Evolutionary conservation across 2,113 vertebrate genomes (phyloP), one percentile per base, ranked within the genome.

Genomic region (Ariopsis seemanni): DNA sequence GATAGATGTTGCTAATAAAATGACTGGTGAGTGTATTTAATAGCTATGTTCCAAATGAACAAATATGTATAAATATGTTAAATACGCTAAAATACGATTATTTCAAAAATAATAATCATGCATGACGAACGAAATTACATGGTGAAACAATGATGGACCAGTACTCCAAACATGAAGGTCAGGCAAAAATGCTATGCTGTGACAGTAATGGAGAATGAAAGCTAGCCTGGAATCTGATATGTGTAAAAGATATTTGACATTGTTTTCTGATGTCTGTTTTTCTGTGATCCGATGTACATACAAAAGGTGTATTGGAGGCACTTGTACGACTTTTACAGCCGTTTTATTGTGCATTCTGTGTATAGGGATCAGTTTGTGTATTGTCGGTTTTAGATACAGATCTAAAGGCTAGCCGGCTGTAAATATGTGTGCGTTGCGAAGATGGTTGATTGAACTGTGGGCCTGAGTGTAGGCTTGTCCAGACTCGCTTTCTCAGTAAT

Each of bases 401-500:
- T 67, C 20, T 69, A 81, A 6, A 74, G 55, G 53, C 79, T 25
- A 87, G 79, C 34, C 74, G 55, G 34, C 67, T 52, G 25, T 22
- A 48, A 67, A 80, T 69, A 42, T 0, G 78, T 86, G 30, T 86
- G 85, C 72, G 53, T 82, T 25, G 50, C 67, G 58, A 86, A 62
- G 62, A 75, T n/a, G 63, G 77, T 71, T 87, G 82, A 67, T 74
- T 85, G 50, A 79, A 60, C 25, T 62, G 20, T 65, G 27, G 79
- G 62, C 57, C 53, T 85, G 57, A 63, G 27, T 77, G 34, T 82
- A 52, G 78, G 63, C 86, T 85, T 78, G 71, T 86, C 78, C 89
- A 88, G 86, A 83, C 77, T 85, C 34, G 10, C 75, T 78, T 67
- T 65, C 69, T 77, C 82, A 88, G 83, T 86, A 67, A 87, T 85